Base-by-base conservation (phyloP, 2,113 vertebrate genomes). In the Ascaphus truei region DNA sequence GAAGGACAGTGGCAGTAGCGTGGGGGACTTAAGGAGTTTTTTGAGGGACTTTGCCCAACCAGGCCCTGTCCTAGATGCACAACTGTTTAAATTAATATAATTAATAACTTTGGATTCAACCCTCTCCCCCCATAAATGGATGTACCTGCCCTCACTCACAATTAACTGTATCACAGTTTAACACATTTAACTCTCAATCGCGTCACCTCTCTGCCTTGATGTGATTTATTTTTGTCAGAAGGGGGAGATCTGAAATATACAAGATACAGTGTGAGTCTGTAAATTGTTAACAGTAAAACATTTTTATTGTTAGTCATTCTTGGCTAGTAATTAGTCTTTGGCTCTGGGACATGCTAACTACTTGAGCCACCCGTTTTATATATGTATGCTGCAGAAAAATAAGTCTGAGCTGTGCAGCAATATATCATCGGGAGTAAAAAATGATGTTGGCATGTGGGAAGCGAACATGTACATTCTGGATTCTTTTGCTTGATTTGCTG, bases 401-500 rank as follows among this genome's bases (percentile, higher is more conserved):
- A 82, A 73, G 78, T 78, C 75, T 75, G 81, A 82, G 68, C 72
- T 61, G 33, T 64, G 25, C 60, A 22, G 76, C 76, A 76, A 78
- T 84, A 79, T 73, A 82, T 89, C 86, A 85, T 83, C 76, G 72
- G 75, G 64, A 71, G 72, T 79, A 80, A 81, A 78, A 77, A 84
- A 83, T 83, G 79, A 85, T 80, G 77, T 81, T 84, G 85, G 73
- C 80, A 59, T 78, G 80, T 84, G 79, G 81, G 82, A 83, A 83
- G 84, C 84, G 87, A 84, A 85, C 85, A 79, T 75, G 77, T 72
- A 76, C 77, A 76, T 76, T 83, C 75, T 75, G 81, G 80, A 80
- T 83, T 82, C 69, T 80, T 82, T 80, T 77, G 78, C 81, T 79
- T 85, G 85, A 85, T 86, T 85, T 85, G 82, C 84, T 86, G 72